Percentiles rank a stretch among this genome's conserved stretches.
These are phyloP conservation scores for Furnarius figulus DNA, from an alignment of 2,113 vertebrate species.

Conservation along the genomic window DNA sequence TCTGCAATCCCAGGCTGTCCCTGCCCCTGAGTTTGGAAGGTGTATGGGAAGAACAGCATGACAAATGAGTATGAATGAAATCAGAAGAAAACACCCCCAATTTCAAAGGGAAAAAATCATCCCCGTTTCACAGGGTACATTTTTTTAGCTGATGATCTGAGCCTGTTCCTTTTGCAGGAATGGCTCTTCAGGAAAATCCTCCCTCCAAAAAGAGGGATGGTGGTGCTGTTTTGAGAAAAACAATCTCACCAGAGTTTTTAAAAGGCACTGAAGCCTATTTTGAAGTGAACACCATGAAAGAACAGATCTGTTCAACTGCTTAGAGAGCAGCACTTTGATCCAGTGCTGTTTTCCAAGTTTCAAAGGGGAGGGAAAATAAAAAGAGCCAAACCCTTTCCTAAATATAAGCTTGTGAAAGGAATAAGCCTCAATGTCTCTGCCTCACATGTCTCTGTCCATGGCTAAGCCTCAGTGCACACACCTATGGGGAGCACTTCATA, in stretches of 20 bases:
- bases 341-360: neutral
- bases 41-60: neutral
- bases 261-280: neutral
- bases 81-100: neutral
- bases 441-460: rapidly evolving
- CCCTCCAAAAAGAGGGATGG: neutral
- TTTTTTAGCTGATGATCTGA: neutral
- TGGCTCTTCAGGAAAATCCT: neutral
- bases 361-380: neutral
- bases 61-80: neutral
- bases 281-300: neutral
- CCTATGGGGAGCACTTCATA: neutral
- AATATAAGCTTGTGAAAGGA: neutral
- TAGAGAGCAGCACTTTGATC: neutral
- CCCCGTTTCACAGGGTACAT: neutral
- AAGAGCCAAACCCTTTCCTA: neutral
- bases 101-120: neutral
- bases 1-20: neutral
- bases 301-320: neutral
- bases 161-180: neutral
- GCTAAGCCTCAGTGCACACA: neutral
- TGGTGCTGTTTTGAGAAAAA: neutral
- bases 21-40: neutral
- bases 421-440: neutral
- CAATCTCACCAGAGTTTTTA: neutral